Evolutionary conservation across 2,797 vertebrate species (phyloP), one percentile per base, ranked within the genome.

Genomic region (Bradypus variegatus): DNA sequence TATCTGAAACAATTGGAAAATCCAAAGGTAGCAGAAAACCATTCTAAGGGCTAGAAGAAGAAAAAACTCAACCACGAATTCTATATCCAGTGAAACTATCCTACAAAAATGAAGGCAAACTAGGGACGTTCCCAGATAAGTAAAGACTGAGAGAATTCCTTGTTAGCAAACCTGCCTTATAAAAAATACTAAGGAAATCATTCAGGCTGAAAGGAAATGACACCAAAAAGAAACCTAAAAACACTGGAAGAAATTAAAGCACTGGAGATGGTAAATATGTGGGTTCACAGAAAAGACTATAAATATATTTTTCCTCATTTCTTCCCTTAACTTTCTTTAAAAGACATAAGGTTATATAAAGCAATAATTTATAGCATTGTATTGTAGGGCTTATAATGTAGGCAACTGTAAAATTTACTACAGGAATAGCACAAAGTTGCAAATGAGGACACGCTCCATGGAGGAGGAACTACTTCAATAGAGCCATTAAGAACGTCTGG

Each of bases 31-130:
- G 27, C 29, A 33, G 36, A 83, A 64, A 80, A 16, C 64, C 67
- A 67, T 33, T 84, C 77, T 70, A 78, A 83, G 23, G 50, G 6
- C 36, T 78, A 67, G 64, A 72, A 41, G 4, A 19, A 31, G 18
- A 76, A 76, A 31, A 75, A 33, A 53, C 41, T 60, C 67, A 89
- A 80, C 62, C 48, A 88, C 85, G 69, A 93, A 48, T 55, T 91
- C 82, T 92, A 79, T 70, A 88, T 18, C 85, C 73, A 95, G 70
- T n/a, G 79, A 94, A 85, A 92, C n/a, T 93, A 62, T 45, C 80
- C 48, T 65, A 36, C 4, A 67, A 72, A 92, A 55, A 31, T 21
- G 18, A 94, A 45, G 31, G 19, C 38, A 93, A 88, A 91, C 91
- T 93, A 90, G 87, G 86, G 53, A 79, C 48, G 62, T 89, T 67